Percentiles rank a stretch among this genome's conserved stretches.
Conservation (phyloP, 1,140 invertebrate genomes). For the Eubasilissa regina region DNA sequence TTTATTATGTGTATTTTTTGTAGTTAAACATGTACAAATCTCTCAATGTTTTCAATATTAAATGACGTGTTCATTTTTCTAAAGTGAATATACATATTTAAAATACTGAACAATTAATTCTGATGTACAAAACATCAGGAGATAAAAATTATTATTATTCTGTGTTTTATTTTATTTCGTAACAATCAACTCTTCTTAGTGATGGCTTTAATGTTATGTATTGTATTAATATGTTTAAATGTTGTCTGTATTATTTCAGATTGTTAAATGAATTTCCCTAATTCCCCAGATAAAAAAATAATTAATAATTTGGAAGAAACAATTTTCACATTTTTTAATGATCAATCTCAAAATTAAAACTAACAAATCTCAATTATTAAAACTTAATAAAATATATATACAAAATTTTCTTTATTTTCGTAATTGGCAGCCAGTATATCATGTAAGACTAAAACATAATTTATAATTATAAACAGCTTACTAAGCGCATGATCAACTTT, state of each 20-base stretch:
- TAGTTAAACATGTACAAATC: no score
- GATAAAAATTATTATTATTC: neutral
- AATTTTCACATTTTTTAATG: no score
- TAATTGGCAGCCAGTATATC: conserved; percentile 44
- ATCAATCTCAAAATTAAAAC: no score
- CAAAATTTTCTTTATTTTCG: conserved; percentile 32
- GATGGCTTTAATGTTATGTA: neutral
- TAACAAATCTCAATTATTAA: neutral
- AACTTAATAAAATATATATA: conserved; percentile 17
- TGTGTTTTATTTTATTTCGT: neutral
- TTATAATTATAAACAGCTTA: conserved; percentile 34
- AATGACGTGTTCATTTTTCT: no score
- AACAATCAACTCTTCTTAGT: neutral
- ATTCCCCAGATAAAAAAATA: neutral
- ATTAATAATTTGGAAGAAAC: no score
- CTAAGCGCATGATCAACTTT: conserved; percentile 28
- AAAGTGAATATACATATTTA: no score
- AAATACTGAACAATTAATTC: neutral
- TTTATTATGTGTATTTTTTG: no score
- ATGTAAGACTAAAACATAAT: conserved; percentile 44
- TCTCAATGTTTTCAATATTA: no score
- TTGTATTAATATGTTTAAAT: conserved; percentile 3
- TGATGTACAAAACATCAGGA: neutral
- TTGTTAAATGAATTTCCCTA: neutral
- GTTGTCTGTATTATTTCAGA: conserved; percentile 27